These are phyloP conservation scores for Camponotus fellah DNA, from an alignment of 2,888 invertebrate genomes.

Conservation along the genomic window DNA sequence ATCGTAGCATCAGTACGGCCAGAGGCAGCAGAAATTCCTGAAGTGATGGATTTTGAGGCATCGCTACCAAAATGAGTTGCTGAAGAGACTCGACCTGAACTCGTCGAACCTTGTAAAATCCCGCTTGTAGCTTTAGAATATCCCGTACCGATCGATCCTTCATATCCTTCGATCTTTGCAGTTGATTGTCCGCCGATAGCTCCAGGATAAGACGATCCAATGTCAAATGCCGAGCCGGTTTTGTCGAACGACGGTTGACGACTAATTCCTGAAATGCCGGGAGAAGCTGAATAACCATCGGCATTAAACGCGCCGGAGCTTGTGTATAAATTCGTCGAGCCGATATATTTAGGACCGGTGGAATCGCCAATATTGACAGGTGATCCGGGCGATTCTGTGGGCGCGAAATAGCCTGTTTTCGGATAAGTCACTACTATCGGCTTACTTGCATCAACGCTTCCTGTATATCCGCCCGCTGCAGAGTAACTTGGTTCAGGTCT, in stretches of 20 bases:
- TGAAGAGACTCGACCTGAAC: not conserved
- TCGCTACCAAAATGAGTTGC: conserved; percentile 4
- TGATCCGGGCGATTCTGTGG: conserved; percentile 11
- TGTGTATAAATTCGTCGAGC: conserved; percentile 37
- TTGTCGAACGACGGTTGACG: conserved; percentile 22
- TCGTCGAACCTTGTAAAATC: not conserved
- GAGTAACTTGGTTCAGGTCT: not conserved
- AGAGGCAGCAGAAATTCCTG: conserved; percentile 12
- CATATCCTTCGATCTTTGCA: not conserved
- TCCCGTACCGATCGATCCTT: conserved; percentile 13
- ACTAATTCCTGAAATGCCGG: conserved; percentile 41
- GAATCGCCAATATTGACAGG: conserved; percentile 15
- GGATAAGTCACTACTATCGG: conserved; percentile 11
- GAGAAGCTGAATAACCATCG: not conserved
- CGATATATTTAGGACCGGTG: conserved; percentile 46
- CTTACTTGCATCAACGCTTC: conserved; percentile 19
- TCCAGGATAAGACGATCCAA: conserved; percentile 12
- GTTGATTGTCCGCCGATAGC: not conserved
- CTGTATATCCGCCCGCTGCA: conserved; percentile 24
- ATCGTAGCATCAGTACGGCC: not conserved
- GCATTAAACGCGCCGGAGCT: conserved; percentile 1
- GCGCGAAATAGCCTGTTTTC: not conserved
- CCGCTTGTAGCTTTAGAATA: conserved; percentile 45
- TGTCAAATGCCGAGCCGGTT: conserved; percentile 17
- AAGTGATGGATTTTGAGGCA: not conserved